Conservation (phyloP, 2,113 vertebrate genomes). For the Labeo rohita region DNA sequence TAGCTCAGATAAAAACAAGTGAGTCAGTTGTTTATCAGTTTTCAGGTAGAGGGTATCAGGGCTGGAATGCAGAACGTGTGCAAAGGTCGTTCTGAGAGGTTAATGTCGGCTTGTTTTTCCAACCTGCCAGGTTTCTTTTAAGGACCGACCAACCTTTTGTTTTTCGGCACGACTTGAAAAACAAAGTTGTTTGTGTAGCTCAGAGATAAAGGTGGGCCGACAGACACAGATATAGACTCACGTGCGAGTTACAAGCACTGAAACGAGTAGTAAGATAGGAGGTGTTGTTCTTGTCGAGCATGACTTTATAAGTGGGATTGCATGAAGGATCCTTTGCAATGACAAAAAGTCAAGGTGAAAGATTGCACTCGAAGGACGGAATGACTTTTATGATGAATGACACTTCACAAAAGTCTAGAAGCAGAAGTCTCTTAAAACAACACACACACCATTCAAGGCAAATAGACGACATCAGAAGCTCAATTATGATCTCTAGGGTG, state of each 20-base stretch:
- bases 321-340: not conserved
- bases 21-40: conserved; percentile 82
- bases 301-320: not conserved
- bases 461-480: not conserved
- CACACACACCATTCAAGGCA: not conserved
- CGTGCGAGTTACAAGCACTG: not conserved
- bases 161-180: conserved; percentile 55
- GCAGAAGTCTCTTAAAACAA: conserved; percentile 20
- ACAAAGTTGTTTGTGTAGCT: conserved; percentile 36
- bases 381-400: not conserved
- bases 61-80: conserved; percentile 77
- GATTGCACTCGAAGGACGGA: conserved; percentile 18
- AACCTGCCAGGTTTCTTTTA: conserved; percentile 65
- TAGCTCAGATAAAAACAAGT: conserved; percentile 76
- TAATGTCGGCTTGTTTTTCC: conserved; percentile 78
- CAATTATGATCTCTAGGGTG: conserved; percentile 18
- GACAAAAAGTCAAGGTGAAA: conserved; percentile 40
- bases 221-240: conserved; percentile 15
- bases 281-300: not conserved
- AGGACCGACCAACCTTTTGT: conserved; percentile 46
- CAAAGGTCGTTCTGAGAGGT: conserved; percentile 77
- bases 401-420: conserved; percentile 33
- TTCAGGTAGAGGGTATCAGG: conserved; percentile 80
- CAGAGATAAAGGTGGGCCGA: conserved; percentile 16
- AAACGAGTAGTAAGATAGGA: not conserved